A percentile compares a stretch with the other conserved stretches of the same genome.
Conservation (phyloP, 2,888 invertebrate species). For the Orthosia gracilis region DNA sequence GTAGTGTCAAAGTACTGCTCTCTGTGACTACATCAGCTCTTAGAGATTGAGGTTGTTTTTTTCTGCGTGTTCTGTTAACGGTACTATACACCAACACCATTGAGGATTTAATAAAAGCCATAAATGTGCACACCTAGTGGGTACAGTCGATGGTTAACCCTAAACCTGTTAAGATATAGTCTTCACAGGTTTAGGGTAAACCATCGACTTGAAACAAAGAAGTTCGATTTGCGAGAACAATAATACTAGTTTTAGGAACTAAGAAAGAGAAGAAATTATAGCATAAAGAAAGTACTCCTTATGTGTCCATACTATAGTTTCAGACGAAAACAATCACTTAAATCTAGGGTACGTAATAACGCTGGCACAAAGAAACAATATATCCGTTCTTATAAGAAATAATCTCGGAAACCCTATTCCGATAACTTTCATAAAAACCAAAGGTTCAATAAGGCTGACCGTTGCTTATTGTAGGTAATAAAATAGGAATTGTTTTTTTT, state of each 20-base stretch:
- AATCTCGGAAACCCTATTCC: slow-evolving; percentile 39
- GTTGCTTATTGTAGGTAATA: slow-evolving; percentile 44
- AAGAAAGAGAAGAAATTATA: no score
- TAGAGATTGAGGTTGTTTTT: neutral
- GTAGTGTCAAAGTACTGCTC: neutral
- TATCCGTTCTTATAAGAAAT: slow-evolving; percentile 40
- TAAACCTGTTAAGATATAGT: no score
- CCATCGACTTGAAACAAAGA: no score
- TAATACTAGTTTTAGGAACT: no score
- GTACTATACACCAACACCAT: no score
- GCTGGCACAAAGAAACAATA: slow-evolving; percentile 32
- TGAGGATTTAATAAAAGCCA: no score
- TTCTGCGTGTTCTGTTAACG: neutral
- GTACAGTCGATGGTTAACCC: no score
- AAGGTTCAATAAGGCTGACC: slow-evolving; percentile 57
- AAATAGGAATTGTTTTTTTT: slow-evolving; percentile 37
- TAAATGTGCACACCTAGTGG: no score
- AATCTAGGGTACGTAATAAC: slow-evolving; percentile 34
- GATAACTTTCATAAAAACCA: slow-evolving; percentile 58
- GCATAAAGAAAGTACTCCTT: no score
- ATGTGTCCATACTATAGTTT: neutral
- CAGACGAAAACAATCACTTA: slow-evolving; percentile 34
- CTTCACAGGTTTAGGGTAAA: no score
- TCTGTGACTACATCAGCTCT: neutral
- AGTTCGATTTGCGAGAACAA: no score